Percentiles rank a stretch among this genome's conserved stretches.
These are phyloP conservation scores for Troglohyphantes excavatus DNA, from an alignment of 2,888 invertebrate species.

Conservation along the genomic window DNA sequence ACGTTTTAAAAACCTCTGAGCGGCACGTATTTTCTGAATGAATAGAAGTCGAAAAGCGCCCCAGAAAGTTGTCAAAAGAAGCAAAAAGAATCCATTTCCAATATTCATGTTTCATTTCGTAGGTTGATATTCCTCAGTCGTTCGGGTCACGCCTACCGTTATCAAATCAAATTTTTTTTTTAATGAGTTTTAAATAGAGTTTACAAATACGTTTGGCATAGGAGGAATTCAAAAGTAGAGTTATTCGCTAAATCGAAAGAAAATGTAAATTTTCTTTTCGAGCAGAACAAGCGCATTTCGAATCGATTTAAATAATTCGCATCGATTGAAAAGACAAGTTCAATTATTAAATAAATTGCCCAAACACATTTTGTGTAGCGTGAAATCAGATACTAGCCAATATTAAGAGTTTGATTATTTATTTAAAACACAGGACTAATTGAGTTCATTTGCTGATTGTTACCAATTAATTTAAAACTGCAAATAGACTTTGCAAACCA, in stretches of 20 bases:
- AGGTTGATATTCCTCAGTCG: background rate
- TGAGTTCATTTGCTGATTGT: too few relatives aligned
- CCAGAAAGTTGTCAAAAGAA: constrained; percentile 3
- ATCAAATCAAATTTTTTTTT: constrained; percentile 24
- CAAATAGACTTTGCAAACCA: too few relatives aligned
- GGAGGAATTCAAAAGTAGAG: background rate
- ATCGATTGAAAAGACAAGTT: too few relatives aligned
- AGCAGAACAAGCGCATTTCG: background rate
- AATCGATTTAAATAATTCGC: too few relatives aligned
- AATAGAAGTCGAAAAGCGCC: constrained; percentile 3
- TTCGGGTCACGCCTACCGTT: constrained; percentile 30
- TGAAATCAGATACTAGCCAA: too few relatives aligned
- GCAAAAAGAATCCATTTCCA: constrained; percentile 8
- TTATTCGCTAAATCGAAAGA: constrained; percentile 11
- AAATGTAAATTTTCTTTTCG: background rate
- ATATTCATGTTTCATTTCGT: constrained; percentile 31
- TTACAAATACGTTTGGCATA: constrained; percentile 9
- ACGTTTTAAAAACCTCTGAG: background rate
- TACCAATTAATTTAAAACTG: too few relatives aligned
- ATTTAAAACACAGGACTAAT: too few relatives aligned
- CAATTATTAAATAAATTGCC: too few relatives aligned
- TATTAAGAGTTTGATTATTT: too few relatives aligned
- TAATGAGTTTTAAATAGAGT: constrained; percentile 12
- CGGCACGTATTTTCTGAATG: background rate
- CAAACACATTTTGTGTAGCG: too few relatives aligned